A percentile compares a stretch with the other conserved stretches of the same genome.
These are phyloP conservation scores for Ovis canadensis DNA, from an alignment of 2,113 vertebrate species.

Conservation along the genomic window DNA sequence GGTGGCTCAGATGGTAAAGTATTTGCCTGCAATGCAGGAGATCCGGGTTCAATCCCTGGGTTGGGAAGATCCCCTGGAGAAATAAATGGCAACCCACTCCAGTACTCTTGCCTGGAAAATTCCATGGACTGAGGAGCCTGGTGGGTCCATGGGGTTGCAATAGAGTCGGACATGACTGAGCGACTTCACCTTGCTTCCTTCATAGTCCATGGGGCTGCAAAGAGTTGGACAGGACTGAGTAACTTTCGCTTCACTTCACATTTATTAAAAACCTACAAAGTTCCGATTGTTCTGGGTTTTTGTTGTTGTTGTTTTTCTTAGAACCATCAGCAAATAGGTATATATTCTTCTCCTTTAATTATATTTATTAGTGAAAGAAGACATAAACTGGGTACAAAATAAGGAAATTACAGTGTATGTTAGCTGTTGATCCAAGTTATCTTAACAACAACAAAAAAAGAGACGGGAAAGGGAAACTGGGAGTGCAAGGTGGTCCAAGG, in stretches of 20 bases:
- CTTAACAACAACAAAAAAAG: not conserved
- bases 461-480: not conserved
- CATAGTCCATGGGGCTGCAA: not conserved
- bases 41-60: not conserved
- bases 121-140: not conserved
- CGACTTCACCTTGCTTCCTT: not conserved
- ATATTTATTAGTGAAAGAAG: not conserved
- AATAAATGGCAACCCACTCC: not conserved
- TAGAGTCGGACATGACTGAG: not conserved
- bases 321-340: not conserved
- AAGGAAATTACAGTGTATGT: not conserved
- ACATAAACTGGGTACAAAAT: not conserved
- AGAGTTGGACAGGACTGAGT: not conserved
- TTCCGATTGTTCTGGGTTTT: fast-evolving
- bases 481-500: not conserved
- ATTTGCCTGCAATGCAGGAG: not conserved
- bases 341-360: not conserved
- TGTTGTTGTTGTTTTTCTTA: not conserved
- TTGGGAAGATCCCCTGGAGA: not conserved
- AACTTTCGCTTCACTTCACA: not conserved
- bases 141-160: not conserved
- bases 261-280: not conserved
- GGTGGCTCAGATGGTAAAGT: not conserved
- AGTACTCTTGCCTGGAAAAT: not conserved
- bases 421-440: not conserved